Base-by-base conservation (phyloP, 2,113 vertebrate species). In the Hyla sarda region DNA sequence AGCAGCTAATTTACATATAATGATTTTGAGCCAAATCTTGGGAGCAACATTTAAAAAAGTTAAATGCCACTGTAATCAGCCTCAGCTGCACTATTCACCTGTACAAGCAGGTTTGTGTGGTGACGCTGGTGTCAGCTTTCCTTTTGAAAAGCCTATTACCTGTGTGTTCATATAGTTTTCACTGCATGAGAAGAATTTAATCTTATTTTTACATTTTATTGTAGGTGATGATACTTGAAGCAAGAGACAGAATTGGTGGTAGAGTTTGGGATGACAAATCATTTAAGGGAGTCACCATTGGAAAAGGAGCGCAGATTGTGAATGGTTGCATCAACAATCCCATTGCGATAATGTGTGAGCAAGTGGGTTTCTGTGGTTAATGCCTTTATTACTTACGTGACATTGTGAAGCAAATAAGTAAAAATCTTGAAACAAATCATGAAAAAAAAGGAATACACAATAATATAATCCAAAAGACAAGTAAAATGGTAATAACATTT, bases 291-390 rank as follows among this genome's bases (percentile, higher is more conserved):
- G 88, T 97, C 87, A 95, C 94, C 0, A 96, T 99, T n/a, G 98
- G 97, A 72, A 94, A 94, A 88, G 98, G 98, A 34, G 96, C 98
- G 28, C 98, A 99, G 85, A 99, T 99, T 0, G 96, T 99, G 84
- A 99, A 99, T 10, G 98, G 98, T 89, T 99, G 98, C 80, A 91
- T 99, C 73, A 99, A 99, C 94, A 99, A 99, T 92, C 98, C 98
- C 32, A 89, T 99, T n/a, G 96, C 96, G 48, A 95, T 99, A 82
- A 99, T 99, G 97, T 98, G 97, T 94, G 98, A 99, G 90, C 98
- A 99, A 95, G 98, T 99, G 90, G 91, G 92, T 96, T 88, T 89
- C 88, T 83, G 90, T 87, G 69, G 89, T 67, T 75, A 79, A 86
- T 86, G 12, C 88, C 76, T 30, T 67, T 79, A 5, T n/a, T n/a